Conservation (phyloP, 1,140 invertebrate genomes). For the Camponotus vicinus region DNA sequence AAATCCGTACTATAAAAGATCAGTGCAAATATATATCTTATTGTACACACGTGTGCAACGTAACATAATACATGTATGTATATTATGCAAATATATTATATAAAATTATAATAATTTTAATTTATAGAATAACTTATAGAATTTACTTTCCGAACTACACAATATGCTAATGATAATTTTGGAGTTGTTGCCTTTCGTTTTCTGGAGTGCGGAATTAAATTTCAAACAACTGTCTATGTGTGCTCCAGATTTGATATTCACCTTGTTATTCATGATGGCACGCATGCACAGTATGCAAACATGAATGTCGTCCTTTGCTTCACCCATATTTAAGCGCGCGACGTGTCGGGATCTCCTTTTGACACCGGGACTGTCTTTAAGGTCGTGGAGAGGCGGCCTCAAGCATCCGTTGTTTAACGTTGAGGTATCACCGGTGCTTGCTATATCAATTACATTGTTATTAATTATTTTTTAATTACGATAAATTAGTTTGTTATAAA, state of each 20-base stretch:
- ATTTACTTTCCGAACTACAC: neutral
- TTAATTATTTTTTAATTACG: neutral
- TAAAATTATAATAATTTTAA: neutral
- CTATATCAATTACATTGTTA: constrained; percentile 63
- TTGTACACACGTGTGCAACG: neutral
- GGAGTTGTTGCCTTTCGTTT: neutral
- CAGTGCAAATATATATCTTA: constrained; percentile 6
- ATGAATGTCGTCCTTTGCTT: constrained; percentile 99
- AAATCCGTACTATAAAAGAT: constrained; percentile 95
- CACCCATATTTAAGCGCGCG: constrained; percentile 97
- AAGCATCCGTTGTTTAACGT: constrained; percentile 87
- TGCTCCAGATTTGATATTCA: constrained; percentile 79
- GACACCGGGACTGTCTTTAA: constrained; percentile 90
- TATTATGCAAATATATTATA: neutral
- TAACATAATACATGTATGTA: neutral
- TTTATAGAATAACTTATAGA: neutral
- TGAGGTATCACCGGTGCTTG: constrained; percentile 78
- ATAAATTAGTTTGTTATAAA: neutral
- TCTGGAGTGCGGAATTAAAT: constrained; percentile 1
- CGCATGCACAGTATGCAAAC: constrained; percentile 99
- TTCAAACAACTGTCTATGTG: neutral
- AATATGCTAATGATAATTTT: neutral
- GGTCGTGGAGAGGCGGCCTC: constrained; percentile 88
- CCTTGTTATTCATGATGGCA: constrained; percentile 99
- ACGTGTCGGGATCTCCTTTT: constrained; percentile 93